Base-by-base conservation (phyloP, 2,888 invertebrate species). In the Limulus polyphemus region DNA sequence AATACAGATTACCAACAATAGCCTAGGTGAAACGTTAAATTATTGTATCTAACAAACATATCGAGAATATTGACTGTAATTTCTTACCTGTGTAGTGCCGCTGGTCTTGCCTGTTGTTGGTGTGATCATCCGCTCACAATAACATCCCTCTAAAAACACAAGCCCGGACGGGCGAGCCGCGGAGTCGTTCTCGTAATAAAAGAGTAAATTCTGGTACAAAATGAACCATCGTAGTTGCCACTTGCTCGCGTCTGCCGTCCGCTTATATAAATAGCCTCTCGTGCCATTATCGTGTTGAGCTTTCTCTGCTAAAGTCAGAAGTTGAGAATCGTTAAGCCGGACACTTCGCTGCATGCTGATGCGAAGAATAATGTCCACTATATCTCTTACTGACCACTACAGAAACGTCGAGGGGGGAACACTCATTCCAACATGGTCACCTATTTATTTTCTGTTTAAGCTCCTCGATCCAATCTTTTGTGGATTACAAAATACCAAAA, bases 181-280 rank as follows among this genome's bases (percentile, higher is more conserved):
- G 2, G 83, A 82, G 73, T 92, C 91, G 59, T 84, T 86, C 74
- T 93, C 92, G 77, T 89, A 92, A 80, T 92, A 92, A 78, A 92
- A 92, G 70, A 93, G 78, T 72, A 92, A 78, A 78, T 93, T 93
- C 88, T 92, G 82, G 50, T 82, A 83, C 65, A 78, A 73, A 60
- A 76, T 74, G 71, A 78, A 78, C 74, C 75, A 79, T 16, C 78
- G 69, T 54, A 76, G 74, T 75, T 91, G 90, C 93, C 93, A 93
- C 77, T 90, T 91, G 68, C 84, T 84, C 72, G 84, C 87, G 75
- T 91, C 90, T 0, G 88, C 84, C 59, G 88, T 88, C 71, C 87
- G 81, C 77, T 92, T 92, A 79, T 89, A 85, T 66, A 92, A 81
- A 76, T 87, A 87, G 58, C 92, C 91, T 61, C 85, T 81, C 79